phyloP scores from a whole-genome alignment of 2,888 invertebrate genomes.

The Drepana falcataria region DNA sequence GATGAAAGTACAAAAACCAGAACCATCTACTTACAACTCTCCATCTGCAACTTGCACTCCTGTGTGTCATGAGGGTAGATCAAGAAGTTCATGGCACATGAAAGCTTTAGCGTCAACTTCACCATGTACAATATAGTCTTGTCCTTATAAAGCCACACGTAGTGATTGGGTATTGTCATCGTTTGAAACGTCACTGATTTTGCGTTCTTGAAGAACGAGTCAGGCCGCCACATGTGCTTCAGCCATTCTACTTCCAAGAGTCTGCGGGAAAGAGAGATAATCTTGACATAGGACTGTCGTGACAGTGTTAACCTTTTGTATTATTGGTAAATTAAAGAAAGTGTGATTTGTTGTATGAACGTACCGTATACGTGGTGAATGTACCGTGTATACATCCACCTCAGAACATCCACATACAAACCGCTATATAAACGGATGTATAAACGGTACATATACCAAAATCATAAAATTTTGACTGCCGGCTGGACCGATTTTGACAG shows the following conservation, averaged over 20 bases:
- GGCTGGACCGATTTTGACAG: too few species aligned
- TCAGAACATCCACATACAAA: too few species aligned
- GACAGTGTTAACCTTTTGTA: too few species aligned
- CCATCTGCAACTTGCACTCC: constrained; percentile 96
- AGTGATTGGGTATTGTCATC: constrained; percentile 96
- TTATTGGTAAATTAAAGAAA: too few species aligned
- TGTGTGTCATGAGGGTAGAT: constrained; percentile 97
- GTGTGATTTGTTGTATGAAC: too few species aligned
- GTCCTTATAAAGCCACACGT: constrained; percentile 90
- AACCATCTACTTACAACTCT: constrained; percentile 88
- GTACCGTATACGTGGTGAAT: too few species aligned
- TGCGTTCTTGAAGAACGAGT: constrained; percentile 96
- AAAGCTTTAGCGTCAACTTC: constrained; percentile 92
- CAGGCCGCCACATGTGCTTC: constrained; percentile 95
- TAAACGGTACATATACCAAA: too few species aligned
- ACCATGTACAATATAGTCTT: constrained; percentile 81
- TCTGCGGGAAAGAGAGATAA: constrained; percentile 44
- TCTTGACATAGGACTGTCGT: too few species aligned
- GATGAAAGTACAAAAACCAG: not conserved
- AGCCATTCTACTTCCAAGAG: constrained; percentile 93
- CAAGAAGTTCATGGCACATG: constrained; percentile 96
- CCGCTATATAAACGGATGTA: too few species aligned
- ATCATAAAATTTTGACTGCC: too few species aligned
- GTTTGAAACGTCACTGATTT: constrained; percentile 96
- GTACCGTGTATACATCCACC: too few species aligned